Evolutionary conservation across 2,113 vertebrate genomes (phyloP).

Genomic region (Perognathus longimembris): DNA sequence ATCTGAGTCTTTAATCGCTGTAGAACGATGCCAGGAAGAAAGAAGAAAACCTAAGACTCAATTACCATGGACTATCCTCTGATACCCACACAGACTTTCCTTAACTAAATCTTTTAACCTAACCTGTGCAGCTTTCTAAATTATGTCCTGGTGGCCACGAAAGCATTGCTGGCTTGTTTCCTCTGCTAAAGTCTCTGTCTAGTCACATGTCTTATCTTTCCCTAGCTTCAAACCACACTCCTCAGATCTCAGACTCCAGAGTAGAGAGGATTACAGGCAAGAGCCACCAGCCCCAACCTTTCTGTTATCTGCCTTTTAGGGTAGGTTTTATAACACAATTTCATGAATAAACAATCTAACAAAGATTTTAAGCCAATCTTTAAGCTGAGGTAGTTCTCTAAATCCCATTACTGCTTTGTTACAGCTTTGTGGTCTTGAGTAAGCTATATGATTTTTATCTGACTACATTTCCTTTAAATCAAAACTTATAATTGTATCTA

Average conservation of each 20-base stretch:
- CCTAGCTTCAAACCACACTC: too few relatives aligned
- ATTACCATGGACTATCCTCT: background rate
- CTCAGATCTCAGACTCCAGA: too few relatives aligned
- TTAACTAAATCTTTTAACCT: background rate
- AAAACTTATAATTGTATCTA: background rate
- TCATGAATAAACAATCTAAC: background rate
- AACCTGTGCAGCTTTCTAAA: background rate
- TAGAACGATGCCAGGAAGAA: background rate
- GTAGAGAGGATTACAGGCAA: too few relatives aligned
- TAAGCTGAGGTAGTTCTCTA: background rate
- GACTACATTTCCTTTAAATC: background rate
- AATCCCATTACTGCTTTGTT: background rate
- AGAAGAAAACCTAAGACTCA: background rate
- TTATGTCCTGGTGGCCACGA: background rate
- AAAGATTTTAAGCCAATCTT: background rate
- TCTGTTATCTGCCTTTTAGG: background rate
- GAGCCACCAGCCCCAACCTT: background rate
- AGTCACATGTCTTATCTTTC: background rate
- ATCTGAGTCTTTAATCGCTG: slow-evolving; percentile 33
- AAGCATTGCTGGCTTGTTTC: background rate
- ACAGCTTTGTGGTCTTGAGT: background rate
- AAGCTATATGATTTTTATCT: background rate
- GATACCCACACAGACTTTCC: background rate
- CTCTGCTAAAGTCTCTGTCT: background rate
- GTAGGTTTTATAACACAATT: background rate